A percentile compares a stretch with the other conserved stretches of the same genome.
phyloP scores from a whole-genome alignment of 2,113 vertebrate species.

The Hippopotamus amphibius region DNA sequence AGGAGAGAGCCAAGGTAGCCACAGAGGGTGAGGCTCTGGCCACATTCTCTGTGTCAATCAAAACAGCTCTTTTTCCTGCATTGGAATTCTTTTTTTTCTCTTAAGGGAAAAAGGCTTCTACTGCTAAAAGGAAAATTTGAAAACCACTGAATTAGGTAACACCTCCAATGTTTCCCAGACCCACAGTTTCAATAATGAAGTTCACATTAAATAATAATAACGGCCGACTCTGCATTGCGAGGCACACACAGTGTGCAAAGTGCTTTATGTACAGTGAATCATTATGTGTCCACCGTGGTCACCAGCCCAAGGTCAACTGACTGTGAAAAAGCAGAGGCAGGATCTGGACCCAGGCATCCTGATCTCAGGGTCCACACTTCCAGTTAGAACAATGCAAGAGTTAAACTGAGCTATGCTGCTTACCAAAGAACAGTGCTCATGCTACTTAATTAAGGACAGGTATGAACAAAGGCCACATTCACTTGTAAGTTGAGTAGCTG shows the following conservation, averaged over 20 bases:
- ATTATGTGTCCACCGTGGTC: neutral
- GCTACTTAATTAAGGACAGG: neutral
- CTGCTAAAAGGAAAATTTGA: neutral
- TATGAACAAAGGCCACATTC: rapidly evolving
- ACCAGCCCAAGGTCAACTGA: neutral
- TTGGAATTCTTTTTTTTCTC: neutral
- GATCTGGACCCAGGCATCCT: neutral
- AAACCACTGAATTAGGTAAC: neutral
- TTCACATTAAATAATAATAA: neutral
- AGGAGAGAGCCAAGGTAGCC: neutral
- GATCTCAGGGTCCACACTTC: neutral
- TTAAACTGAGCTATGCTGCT: neutral
- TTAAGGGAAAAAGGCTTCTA: neutral
- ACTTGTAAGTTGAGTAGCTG: neutral
- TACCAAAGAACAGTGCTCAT: neutral
- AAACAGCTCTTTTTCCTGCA: neutral
- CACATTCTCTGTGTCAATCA: neutral
- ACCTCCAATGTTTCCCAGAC: neutral
- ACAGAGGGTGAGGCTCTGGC: neutral
- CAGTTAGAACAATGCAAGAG: neutral
- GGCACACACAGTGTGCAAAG: neutral
- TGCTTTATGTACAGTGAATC: neutral
- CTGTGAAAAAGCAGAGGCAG: neutral
- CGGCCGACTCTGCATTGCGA: neutral
- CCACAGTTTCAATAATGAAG: neutral